Evolutionary conservation across 2,113 vertebrate species (phyloP).

Genomic region (Leucopsar rothschildi): DNA sequence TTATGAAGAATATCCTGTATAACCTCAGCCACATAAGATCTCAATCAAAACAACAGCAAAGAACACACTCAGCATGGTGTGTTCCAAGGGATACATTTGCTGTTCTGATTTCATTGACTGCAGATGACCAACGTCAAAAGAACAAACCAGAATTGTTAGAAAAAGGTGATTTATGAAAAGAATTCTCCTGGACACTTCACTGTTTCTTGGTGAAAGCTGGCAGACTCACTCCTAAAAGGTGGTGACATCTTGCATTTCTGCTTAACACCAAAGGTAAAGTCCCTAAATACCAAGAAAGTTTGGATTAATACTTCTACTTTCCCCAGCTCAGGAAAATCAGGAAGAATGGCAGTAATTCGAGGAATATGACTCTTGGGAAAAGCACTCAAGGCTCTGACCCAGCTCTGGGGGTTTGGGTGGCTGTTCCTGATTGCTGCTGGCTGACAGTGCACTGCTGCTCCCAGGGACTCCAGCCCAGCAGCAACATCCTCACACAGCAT

Average conservation of each 20-base stretch:
- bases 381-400: not conserved
- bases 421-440: not conserved
- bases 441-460: not conserved
- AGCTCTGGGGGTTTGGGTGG: not conserved
- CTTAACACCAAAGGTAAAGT: not conserved
- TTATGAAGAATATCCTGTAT: not conserved
- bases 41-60: conserved; percentile 12
- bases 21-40: not conserved
- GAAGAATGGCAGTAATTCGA: not conserved
- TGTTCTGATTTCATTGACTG: not conserved
- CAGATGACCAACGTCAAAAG: not conserved
- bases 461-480: not conserved
- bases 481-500: not conserved
- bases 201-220: not conserved
- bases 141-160: not conserved
- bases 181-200: not conserved
- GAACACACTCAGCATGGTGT: not conserved
- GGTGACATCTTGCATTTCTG: not conserved
- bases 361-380: not conserved
- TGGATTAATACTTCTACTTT: not conserved
- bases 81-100: conserved; percentile 12
- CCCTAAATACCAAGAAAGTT: not conserved
- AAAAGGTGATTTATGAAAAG: not conserved
- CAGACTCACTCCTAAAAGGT: not conserved
- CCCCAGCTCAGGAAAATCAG: not conserved